These are phyloP conservation scores for Coregonus ussuriensis DNA, from an alignment of 2,797 vertebrate species.

Conservation along the genomic window DNA sequence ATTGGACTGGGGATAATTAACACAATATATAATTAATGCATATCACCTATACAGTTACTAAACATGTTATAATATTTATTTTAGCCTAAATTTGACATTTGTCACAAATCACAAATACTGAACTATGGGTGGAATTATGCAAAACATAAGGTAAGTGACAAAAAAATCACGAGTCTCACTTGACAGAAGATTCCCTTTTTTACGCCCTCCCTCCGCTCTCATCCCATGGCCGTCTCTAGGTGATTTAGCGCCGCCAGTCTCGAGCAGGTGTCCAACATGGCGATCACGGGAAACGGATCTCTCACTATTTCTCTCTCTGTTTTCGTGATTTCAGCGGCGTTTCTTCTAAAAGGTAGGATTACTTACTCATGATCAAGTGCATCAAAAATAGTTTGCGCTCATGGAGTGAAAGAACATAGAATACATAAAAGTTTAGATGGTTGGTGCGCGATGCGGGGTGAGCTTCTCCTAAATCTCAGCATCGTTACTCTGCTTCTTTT, in stretches of 20 bases:
- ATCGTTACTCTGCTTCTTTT: slow-evolving; percentile 51
- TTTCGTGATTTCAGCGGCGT: slow-evolving; percentile 81
- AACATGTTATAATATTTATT: not conserved
- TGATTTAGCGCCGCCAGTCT: slow-evolving; percentile 88
- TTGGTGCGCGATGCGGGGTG: slow-evolving; percentile 67
- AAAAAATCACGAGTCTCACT: slow-evolving; percentile 60
- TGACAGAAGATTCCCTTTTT: slow-evolving; percentile 59
- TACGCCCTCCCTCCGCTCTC: slow-evolving; percentile 74
- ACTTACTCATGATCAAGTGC: not conserved
- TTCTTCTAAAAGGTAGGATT: slow-evolving; percentile 88
- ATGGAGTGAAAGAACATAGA: slow-evolving; percentile 49
- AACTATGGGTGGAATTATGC: not conserved
- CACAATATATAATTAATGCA: not conserved
- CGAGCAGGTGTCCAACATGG: slow-evolving; percentile 96
- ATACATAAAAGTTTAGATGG: slow-evolving; percentile 49
- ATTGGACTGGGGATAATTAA: not conserved
- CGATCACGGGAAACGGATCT: slow-evolving; percentile 87
- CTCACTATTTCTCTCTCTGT: slow-evolving; percentile 81
- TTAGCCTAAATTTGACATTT: not conserved
- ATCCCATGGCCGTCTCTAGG: slow-evolving; percentile 82
- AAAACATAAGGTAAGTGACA: slow-evolving; percentile 43
- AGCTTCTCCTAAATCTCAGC: slow-evolving; percentile 56
- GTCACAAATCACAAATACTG: not conserved
- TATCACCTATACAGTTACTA: not conserved
- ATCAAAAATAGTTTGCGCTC: slow-evolving; percentile 24